A percentile compares a stretch with the other conserved stretches of the same genome.
phyloP scores from a whole-genome alignment of 64 coral and sea anemone genomes.

The Astreopora myriophthalma region DNA sequence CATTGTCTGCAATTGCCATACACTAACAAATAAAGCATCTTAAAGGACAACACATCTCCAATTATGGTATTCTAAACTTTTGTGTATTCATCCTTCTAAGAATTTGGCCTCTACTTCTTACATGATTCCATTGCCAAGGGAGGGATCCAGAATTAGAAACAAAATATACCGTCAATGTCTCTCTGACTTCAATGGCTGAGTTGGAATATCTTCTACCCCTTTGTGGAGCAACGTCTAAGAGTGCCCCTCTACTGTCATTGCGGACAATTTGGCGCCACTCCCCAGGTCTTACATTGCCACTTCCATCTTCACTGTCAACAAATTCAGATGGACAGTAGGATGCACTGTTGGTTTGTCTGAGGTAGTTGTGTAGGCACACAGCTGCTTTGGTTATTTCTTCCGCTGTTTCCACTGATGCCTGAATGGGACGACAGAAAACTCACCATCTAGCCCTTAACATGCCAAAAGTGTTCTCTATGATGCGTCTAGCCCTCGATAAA shows the following conservation, averaged over 20 bases:
- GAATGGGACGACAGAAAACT: too few relatives aligned
- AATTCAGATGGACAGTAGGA: slow-evolving; percentile 1
- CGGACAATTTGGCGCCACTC: slow-evolving; percentile 58
- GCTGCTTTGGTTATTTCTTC: too few relatives aligned
- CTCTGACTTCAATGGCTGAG: slow-evolving; percentile 25
- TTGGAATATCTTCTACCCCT: slow-evolving; percentile 58
- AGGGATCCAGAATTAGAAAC: slow-evolving; percentile 46
- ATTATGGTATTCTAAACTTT: background rate
- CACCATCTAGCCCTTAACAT: too few relatives aligned
- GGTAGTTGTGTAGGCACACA: too few relatives aligned
- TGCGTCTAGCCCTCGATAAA: too few relatives aligned
- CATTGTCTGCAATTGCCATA: too few relatives aligned
- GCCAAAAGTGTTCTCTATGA: too few relatives aligned
- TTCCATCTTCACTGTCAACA: slow-evolving; percentile 43
- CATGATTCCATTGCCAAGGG: slow-evolving; percentile 63
- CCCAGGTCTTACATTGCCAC: slow-evolving; percentile 51
- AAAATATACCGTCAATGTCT: slow-evolving; percentile 57
- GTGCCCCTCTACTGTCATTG: slow-evolving; percentile 27
- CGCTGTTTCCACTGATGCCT: too few relatives aligned
- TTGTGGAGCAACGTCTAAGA: background rate
- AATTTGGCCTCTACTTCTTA: slow-evolving; percentile 20
- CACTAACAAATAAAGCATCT: too few relatives aligned
- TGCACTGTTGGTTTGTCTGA: slow-evolving; percentile 37
- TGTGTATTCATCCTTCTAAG: background rate
- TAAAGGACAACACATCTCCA: too few relatives aligned